Conservation (phyloP, 2,113 vertebrate species). For the Gymnorhina tibicen region DNA sequence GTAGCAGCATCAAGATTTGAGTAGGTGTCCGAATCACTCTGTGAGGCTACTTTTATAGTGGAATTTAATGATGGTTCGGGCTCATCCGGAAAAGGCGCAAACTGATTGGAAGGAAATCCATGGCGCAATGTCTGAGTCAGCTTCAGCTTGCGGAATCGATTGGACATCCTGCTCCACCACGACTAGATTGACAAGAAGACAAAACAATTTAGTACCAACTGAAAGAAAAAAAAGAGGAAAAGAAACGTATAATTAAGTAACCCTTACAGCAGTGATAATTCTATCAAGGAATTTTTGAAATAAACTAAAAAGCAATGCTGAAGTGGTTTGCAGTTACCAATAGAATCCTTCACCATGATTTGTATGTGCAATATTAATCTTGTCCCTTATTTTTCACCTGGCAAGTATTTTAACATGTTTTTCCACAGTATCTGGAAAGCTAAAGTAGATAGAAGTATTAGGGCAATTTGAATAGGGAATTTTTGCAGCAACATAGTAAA, state of each 20-base stretch:
- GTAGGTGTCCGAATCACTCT: slow-evolving; percentile 38
- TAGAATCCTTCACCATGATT: background rate
- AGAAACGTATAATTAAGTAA: background rate
- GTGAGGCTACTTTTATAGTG: slow-evolving; percentile 81
- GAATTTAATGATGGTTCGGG: slow-evolving; percentile 77
- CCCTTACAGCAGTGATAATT: background rate
- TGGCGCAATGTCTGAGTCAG: slow-evolving; percentile 91
- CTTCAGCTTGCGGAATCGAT: slow-evolving; percentile 93
- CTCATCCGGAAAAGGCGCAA: slow-evolving; percentile 85
- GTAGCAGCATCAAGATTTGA: slow-evolving; percentile 52
- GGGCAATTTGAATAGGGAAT: background rate
- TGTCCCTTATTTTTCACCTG: background rate
- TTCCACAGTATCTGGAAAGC: background rate
- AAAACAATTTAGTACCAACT: slow-evolving; percentile 7
- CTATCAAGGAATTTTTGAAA: background rate
- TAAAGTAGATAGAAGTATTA: background rate
- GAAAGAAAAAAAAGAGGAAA: background rate
- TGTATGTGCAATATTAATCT: background rate
- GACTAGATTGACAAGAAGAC: slow-evolving; percentile 76
- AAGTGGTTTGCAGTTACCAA: background rate
- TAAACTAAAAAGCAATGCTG: background rate
- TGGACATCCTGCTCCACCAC: slow-evolving; percentile 99
- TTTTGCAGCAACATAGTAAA: background rate
- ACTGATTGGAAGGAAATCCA: slow-evolving; percentile 84
- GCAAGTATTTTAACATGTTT: background rate